Evolutionary conservation across 2,113 vertebrate genomes (phyloP).

Genomic region (Halcyon malimbica): DNA sequence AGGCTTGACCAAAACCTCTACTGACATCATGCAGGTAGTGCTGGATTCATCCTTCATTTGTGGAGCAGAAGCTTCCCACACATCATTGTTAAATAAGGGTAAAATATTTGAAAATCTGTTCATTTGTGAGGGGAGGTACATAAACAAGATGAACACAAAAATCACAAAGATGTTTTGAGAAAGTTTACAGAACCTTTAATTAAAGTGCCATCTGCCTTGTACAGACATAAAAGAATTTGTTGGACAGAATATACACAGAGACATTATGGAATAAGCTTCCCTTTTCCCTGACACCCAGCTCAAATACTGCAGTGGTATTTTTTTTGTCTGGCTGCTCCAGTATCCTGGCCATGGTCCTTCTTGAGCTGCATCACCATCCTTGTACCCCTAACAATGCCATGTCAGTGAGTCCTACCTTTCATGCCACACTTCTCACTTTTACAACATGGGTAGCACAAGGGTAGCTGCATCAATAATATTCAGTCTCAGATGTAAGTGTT

Average conservation of each 20-base stretch:
- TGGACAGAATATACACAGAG: not conserved
- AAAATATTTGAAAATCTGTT: conserved; percentile 31
- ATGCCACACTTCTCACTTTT: not conserved
- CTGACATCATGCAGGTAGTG: not conserved
- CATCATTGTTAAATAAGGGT: not conserved
- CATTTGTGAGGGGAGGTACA: not conserved
- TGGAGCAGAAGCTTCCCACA: not conserved
- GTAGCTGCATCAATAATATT: not conserved
- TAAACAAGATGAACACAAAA: not conserved
- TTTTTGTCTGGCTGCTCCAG: not conserved
- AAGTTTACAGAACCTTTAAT: conserved; percentile 39
- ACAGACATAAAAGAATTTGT: not conserved
- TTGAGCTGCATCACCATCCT: not conserved
- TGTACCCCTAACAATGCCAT: not conserved
- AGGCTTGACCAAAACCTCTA: not conserved
- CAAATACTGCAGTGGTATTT: not conserved
- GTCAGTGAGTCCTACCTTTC: not conserved
- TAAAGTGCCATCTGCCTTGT: conserved; percentile 37
- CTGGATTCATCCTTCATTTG: not conserved
- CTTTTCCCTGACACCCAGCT: not conserved
- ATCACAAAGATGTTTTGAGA: not conserved
- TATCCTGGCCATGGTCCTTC: not conserved
- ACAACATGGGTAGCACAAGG: not conserved
- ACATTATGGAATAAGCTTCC: not conserved
- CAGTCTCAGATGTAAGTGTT: not conserved